These are phyloP conservation scores for Drosophila cognata DNA, from an alignment of 2,888 invertebrate species.

Conservation along the genomic window DNA sequence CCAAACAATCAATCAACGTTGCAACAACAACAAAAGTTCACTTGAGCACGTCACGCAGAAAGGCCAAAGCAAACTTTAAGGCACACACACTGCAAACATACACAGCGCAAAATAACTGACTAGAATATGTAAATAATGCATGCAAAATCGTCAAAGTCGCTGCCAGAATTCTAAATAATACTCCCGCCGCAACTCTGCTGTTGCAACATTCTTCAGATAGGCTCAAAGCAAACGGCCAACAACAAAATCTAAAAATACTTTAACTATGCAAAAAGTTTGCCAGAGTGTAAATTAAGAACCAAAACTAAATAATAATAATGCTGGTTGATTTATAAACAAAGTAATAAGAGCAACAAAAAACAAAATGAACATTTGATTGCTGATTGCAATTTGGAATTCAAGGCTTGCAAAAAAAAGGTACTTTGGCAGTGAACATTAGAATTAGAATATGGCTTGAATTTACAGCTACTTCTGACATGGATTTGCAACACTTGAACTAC, in stretches of 20 bases:
- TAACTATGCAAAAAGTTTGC: not conserved
- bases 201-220: not conserved
- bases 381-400: not conserved
- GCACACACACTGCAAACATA: slow-evolving; percentile 15
- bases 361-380: not conserved
- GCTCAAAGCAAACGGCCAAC: not conserved
- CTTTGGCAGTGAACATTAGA: not conserved
- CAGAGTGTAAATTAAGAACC: not conserved
- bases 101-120: slow-evolving; percentile 1
- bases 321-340: not conserved
- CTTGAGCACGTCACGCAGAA: slow-evolving; percentile 69
- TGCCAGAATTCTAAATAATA: not conserved
- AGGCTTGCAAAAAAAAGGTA: not conserved
- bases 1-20: slow-evolving; percentile 76
- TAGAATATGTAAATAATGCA: not conserved
- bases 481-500: not conserved
- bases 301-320: not conserved
- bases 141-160: slow-evolving; percentile 1
- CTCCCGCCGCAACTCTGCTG: not conserved
- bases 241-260: not conserved
- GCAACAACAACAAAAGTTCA: slow-evolving; percentile 58
- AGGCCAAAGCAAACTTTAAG: slow-evolving; percentile 46
- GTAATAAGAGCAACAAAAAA: not conserved
- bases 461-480: not conserved
- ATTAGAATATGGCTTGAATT: not conserved